A percentile compares a stretch with the other conserved stretches of the same genome.
Conservation (phyloP, 2,797 vertebrate genomes). For the Siniperca scherzeri region DNA sequence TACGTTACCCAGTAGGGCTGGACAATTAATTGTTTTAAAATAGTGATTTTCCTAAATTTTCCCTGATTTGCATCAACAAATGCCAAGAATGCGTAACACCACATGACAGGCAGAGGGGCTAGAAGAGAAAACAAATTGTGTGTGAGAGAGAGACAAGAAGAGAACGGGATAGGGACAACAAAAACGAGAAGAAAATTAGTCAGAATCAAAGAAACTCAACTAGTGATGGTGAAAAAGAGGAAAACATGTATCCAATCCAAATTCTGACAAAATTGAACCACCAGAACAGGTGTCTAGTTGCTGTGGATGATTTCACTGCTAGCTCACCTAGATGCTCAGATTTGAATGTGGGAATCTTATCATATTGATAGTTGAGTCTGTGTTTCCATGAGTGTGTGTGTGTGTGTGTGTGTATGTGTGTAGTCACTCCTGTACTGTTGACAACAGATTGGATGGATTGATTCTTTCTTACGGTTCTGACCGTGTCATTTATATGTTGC, state of each 20-base stretch:
- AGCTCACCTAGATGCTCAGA: conserved; percentile 1
- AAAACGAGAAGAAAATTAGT: conserved; percentile 1
- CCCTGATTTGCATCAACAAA: conserved; percentile 7
- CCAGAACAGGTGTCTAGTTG: not conserved
- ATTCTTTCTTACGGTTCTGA: conserved; percentile 17
- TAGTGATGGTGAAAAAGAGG: not conserved
- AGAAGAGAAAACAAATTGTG: conserved; percentile 4
- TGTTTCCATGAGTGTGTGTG: conserved; percentile 16
- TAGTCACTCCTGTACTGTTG: conserved; percentile 6
- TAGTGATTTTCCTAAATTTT: not conserved
- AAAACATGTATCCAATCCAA: not conserved
- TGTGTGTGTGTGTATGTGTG: not conserved
- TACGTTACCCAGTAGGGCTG: not conserved
- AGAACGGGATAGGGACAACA: not conserved
- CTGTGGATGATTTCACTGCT: conserved; percentile 6
- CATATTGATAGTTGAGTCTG: conserved; percentile 1
- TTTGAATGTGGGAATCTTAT: conserved; percentile 7
- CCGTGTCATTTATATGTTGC: conserved; percentile 32
- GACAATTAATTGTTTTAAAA: not conserved
- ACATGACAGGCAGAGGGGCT: conserved; percentile 15
- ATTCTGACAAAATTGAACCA: not conserved
- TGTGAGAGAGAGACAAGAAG: not conserved
- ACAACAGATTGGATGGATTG: conserved; percentile 33
- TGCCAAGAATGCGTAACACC: conserved; percentile 1
- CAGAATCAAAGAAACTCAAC: conserved; percentile 11